A percentile compares a stretch with the other conserved stretches of the same genome.
Evolutionary conservation across 2,797 vertebrate species (phyloP).

Genomic region (Thalassophryne amazonica): DNA sequence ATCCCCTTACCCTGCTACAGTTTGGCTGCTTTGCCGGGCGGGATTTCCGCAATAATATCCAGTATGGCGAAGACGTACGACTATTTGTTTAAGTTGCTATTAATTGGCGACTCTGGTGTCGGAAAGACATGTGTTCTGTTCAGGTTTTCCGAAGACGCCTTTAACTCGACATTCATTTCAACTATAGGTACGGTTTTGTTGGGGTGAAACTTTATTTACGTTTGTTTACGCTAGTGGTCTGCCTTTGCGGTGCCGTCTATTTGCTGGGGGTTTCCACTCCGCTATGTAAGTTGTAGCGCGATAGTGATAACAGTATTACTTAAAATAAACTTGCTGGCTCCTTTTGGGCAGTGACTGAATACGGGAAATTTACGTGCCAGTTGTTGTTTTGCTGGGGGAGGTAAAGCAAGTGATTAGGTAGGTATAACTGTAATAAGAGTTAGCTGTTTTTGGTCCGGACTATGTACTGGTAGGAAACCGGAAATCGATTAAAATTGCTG

Average conservation of each 20-base stretch:
- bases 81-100: constrained; percentile 96
- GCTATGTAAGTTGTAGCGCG: not conserved
- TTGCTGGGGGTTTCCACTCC: constrained; percentile 49
- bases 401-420: constrained; percentile 18
- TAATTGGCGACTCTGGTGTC: constrained; percentile 95
- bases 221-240: constrained; percentile 34
- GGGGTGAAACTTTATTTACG: not conserved
- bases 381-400: too few species aligned
- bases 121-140: constrained; percentile 96
- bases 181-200: constrained; percentile 86
- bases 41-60: constrained; percentile 83
- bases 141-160: constrained; percentile 97
- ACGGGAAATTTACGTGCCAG: too few species aligned
- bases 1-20: too few species aligned
- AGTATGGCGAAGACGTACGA: constrained; percentile 99
- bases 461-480: constrained; percentile 28
- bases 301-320: not conserved
- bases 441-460: constrained; percentile 10
- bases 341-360: too few species aligned
- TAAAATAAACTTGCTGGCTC: constrained; percentile 19
- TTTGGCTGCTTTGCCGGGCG: constrained; percentile 72
- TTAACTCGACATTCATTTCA: constrained; percentile 97
- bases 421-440: not conserved
- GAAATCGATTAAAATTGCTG: constrained; percentile 19
- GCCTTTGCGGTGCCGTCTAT: constrained; percentile 36